Conservation (phyloP, 2,113 vertebrate genomes). For the Pelusios castaneus region DNA sequence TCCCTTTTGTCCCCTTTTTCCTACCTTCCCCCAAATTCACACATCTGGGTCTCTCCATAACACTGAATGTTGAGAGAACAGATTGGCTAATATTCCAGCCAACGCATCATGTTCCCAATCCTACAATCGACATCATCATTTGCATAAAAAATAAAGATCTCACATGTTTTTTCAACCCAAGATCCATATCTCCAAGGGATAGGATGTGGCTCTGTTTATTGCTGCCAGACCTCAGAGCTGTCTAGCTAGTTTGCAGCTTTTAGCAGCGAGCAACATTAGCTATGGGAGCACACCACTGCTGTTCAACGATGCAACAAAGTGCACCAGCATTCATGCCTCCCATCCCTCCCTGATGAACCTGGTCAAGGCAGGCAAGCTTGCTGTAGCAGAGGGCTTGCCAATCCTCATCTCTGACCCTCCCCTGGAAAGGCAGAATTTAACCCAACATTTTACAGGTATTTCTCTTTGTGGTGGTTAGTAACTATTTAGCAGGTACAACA, state of each 20-base stretch:
- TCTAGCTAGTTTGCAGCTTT: background rate
- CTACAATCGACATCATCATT: background rate
- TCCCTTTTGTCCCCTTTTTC: too few relatives aligned
- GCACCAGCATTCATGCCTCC: background rate
- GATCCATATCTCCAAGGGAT: background rate
- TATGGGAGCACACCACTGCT: background rate
- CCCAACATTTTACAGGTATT: background rate
- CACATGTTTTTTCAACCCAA: background rate
- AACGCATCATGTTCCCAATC: background rate
- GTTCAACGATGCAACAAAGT: background rate
- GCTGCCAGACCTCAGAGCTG: background rate
- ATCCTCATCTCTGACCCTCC: background rate
- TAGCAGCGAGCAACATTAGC: too few relatives aligned
- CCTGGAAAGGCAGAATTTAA: background rate
- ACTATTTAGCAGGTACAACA: background rate
- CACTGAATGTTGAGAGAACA: background rate
- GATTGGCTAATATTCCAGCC: background rate
- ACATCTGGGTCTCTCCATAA: background rate
- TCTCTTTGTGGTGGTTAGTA: fast-evolving
- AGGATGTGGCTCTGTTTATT: background rate
- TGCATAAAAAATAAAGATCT: background rate
- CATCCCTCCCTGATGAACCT: background rate
- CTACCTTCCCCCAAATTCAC: background rate
- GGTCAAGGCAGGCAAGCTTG: background rate
- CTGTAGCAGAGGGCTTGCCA: background rate